These are phyloP conservation scores for Yponomeuta malinellus DNA, from an alignment of 2,888 invertebrate species.

Conservation along the genomic window DNA sequence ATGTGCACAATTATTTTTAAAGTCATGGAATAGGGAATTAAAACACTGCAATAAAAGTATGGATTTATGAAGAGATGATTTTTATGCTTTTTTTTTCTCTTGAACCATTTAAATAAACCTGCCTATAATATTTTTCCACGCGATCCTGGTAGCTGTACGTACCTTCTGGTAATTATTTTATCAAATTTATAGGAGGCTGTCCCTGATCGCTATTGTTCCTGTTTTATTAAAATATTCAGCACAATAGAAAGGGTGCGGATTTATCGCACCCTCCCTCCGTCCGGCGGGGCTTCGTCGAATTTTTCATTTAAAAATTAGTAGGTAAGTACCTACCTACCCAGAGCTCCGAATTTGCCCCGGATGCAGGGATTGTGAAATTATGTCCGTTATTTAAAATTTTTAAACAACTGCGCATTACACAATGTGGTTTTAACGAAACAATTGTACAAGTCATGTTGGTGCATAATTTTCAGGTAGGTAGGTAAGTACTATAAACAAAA, in stretches of 20 bases:
- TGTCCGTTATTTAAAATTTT: not conserved
- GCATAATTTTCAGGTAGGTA: not conserved
- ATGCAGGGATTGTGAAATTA: not conserved
- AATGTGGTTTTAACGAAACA: not conserved
- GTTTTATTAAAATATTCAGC: slow-evolving; percentile 14
- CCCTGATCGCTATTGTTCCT: slow-evolving; percentile 13
- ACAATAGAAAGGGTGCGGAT: slow-evolving; percentile 14
- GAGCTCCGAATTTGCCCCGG: not conserved
- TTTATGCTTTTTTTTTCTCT: too few relatives aligned
- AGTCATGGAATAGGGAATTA: too few relatives aligned
- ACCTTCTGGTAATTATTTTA: slow-evolving; percentile 2
- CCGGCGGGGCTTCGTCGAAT: not conserved
- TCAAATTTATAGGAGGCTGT: slow-evolving; percentile 15
- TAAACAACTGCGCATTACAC: not conserved
- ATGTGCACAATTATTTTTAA: not conserved
- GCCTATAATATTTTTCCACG: not conserved
- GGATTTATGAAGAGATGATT: too few relatives aligned
- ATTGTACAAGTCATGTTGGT: not conserved
- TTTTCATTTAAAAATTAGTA: not conserved
- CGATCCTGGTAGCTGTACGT: not conserved
- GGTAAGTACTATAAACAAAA: not conserved
- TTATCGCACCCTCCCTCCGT: slow-evolving; percentile 10
- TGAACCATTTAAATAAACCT: not conserved
- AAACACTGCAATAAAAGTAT: too few relatives aligned
- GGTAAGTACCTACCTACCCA: too few relatives aligned